Evolutionary conservation across 1,140 invertebrate species (phyloP).

Genomic region (Drosophila quadrilineata): DNA sequence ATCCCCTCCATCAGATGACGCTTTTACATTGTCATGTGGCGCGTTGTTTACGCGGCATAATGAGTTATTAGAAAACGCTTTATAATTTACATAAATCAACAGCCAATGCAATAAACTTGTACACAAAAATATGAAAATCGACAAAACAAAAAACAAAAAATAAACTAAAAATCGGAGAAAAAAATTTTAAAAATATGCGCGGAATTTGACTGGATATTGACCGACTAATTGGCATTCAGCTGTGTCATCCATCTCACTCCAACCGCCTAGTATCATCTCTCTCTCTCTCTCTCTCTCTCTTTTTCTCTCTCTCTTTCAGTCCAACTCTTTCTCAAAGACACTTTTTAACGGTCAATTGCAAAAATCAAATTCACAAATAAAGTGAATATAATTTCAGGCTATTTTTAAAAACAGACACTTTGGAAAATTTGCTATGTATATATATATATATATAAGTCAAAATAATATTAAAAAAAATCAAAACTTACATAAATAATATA

Average conservation of each 20-base stretch:
- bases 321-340: constrained; percentile 36
- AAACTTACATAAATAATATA: too few relatives aligned
- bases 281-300: too few relatives aligned
- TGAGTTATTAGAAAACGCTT: constrained; percentile 80
- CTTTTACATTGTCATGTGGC: constrained; percentile 69
- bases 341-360: constrained; percentile 50
- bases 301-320: too few relatives aligned
- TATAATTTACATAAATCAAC: constrained; percentile 80
- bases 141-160: too few relatives aligned
- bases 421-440: constrained; percentile 49
- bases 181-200: constrained; percentile 43
- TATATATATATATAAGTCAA: constrained; percentile 48
- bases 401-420: constrained; percentile 31
- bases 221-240: background rate
- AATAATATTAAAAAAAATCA: too few relatives aligned
- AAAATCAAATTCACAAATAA: constrained; percentile 30
- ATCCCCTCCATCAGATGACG: too few relatives aligned
- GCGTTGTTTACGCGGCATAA: constrained; percentile 77
- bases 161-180: too few relatives aligned
- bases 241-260: background rate
- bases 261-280: too few relatives aligned
- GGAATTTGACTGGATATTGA: constrained; percentile 42
- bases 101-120: constrained; percentile 61
- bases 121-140: constrained; percentile 58
- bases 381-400: constrained; percentile 4